Conservation (phyloP, 2,797 vertebrate genomes). For the Poeciliopsis paucimaculata region DNA sequence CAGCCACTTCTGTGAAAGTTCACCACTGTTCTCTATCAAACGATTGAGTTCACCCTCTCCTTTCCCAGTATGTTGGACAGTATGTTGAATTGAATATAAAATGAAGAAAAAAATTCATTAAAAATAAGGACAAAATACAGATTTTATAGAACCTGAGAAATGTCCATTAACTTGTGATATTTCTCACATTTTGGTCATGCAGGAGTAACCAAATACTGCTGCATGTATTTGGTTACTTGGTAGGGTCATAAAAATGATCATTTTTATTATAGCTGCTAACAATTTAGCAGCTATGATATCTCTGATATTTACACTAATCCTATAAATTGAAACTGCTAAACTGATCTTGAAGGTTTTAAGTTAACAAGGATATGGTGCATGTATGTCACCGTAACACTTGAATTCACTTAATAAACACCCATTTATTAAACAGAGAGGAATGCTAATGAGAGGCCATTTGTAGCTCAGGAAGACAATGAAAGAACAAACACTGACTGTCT, state of each 20-base stretch:
- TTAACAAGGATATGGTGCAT: constrained; percentile 7
- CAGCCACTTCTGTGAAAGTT: neutral
- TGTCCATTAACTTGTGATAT: neutral
- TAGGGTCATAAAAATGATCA: no score
- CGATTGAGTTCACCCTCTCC: neutral
- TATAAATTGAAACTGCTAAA: neutral
- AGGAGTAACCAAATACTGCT: neutral
- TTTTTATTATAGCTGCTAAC: no score
- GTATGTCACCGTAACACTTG: constrained; percentile 7
- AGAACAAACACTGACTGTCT: constrained; percentile 19
- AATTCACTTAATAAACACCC: constrained; percentile 45
- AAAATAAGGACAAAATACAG: no score
- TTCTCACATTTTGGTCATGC: neutral
- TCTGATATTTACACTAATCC: neutral
- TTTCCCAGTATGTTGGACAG: neutral
- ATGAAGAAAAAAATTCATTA: no score
- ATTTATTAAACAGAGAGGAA: constrained; percentile 10
- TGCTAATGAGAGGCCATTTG: constrained; percentile 12
- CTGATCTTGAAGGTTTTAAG: neutral
- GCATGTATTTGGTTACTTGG: no score
- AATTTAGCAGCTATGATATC: neutral
- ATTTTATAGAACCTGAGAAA: neutral
- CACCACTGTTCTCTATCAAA: no score
- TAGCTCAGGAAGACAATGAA: constrained; percentile 34
- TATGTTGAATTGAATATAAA: no score